Base-by-base conservation (phyloP, 2,797 vertebrate species). In the Balearica regulorum region DNA sequence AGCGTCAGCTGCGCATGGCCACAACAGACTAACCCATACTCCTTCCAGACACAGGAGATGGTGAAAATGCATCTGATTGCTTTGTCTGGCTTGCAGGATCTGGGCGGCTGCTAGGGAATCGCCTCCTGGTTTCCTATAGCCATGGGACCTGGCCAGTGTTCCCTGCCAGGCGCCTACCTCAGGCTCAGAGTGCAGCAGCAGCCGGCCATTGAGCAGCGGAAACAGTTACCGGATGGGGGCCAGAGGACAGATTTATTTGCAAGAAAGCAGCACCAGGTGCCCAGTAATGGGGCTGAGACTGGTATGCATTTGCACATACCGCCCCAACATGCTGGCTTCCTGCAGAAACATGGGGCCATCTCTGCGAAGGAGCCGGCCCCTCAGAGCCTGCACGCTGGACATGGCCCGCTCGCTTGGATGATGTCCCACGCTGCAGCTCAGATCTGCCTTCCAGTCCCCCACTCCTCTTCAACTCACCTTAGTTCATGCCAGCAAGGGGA, bases 71-170 rank as follows among this genome's bases (percentile, higher is more conserved):
- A 64, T 71, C n/a, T 9, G 3, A 29, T 1, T 5, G 3, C 35
- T 81, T 69, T 18, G 11, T 55, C 41, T 70, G 41, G 41, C 49
- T 66, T 60, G 26, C 33, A 80, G 35, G 35, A 76, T 39, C 73
- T 21, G 33, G 13, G 28, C 1, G 2, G 26, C 62, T 73, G 46
- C 37, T 58, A 16, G 31, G 41, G 31, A 80, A 82, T 28, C 0
- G 6, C 37, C 72, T 80, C 28, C 46, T 3, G 3, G 51, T 71
- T 70, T 49, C 35, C 65, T 31, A 6, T 0, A 43, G 64, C 76
- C 0, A 0, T 0, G 2, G 37, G 37, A 37, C 37, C 37, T 37
- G 46, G 37, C 44, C 57, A 79, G 68, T 0, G 0, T 8, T 46
- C 29, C 46, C 49, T 35, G 44, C 53, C 71, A 80, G 60, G n/a